Percentiles rank a stretch among this genome's conserved stretches.
Conservation (phyloP, 2,113 vertebrate genomes). For the Benitochromis conjunctus region DNA sequence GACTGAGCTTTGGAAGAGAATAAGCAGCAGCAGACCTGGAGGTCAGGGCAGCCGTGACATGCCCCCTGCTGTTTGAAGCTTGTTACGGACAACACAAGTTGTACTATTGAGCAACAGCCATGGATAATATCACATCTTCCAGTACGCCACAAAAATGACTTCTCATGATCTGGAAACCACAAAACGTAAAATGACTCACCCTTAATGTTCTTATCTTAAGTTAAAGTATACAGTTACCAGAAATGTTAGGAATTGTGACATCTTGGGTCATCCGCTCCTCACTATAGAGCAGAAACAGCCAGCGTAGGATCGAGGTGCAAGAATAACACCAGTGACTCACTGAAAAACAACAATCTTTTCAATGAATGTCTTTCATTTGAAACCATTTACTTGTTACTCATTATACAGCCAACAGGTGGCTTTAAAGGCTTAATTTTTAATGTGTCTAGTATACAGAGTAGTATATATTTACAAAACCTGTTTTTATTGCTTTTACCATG, state of each 20-base stretch:
- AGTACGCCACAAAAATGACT: not conserved
- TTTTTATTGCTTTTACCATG: fast-evolving
- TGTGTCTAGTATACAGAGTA: not conserved
- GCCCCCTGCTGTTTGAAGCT: slow-evolving; percentile 54
- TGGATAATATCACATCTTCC: not conserved
- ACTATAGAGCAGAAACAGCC: not conserved
- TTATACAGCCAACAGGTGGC: not conserved
- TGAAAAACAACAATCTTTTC: not conserved
- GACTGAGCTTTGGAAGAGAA: not conserved
- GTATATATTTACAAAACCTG: not conserved
- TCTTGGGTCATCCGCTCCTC: not conserved
- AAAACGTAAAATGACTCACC: not conserved
- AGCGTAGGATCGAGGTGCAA: not conserved
- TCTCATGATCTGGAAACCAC: not conserved
- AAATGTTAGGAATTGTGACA: not conserved
- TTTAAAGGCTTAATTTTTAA: not conserved
- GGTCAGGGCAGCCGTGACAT: not conserved
- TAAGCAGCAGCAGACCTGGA: not conserved
- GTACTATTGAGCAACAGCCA: not conserved
- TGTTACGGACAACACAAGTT: not conserved
- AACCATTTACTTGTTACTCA: not conserved
- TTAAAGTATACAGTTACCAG: not conserved
- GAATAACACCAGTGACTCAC: not conserved
- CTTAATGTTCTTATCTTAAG: not conserved
- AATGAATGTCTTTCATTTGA: not conserved